Base-by-base conservation (phyloP, 1,140 invertebrate genomes). In the Drosophila nikananu region DNA sequence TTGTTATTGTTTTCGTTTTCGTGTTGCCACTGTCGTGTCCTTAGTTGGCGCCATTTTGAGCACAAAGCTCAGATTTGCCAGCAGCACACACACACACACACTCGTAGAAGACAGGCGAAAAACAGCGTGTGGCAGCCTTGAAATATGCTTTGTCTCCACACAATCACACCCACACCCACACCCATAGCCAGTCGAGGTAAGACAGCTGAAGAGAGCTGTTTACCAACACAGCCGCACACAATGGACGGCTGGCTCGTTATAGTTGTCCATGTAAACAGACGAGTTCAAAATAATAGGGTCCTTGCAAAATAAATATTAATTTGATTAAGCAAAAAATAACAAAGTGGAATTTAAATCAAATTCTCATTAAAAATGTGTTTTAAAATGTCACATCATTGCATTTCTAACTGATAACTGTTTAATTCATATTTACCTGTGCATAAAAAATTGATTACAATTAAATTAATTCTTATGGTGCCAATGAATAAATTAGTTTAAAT, bases 41-140 rank as follows among this genome's bases (percentile, higher is more conserved):
- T 77, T 83, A 77, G 84, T 77, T 71, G 72, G 42, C 83, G 76
- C 64, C 75, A 46, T 89, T 83, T 81, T 61, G 67, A 77, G 79
- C 72, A 89, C 84, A 84, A 68, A 78, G 81, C 73, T 35, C 83
- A 81, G 83, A 87, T 87, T 89, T 87, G 72, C 70, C 70, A 78
- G 59, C 48, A 77, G 71, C 79, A 44, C 41, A 76, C 51, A 70
- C 79, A 44, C 41, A 76, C 51, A 70, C 27, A 12, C 23, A 30
- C 37, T 27, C 39, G 54, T 3, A 10, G 44, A 13, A 66, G 19
- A 52, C 42, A 8, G 41, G 30, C 70, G 32, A 60, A 65, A 68
- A 35, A 27, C 65, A 49, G 54, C 67, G 76, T 68, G 66, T 55
- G 66, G 61, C 81, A 90, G 81, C 86, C 86, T 90, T 90, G 86